Evolutionary conservation across 2,888 invertebrate genomes (phyloP), one percentile per base, ranked within the genome.

Genomic region (Phragmatobia fuliginosa): DNA sequence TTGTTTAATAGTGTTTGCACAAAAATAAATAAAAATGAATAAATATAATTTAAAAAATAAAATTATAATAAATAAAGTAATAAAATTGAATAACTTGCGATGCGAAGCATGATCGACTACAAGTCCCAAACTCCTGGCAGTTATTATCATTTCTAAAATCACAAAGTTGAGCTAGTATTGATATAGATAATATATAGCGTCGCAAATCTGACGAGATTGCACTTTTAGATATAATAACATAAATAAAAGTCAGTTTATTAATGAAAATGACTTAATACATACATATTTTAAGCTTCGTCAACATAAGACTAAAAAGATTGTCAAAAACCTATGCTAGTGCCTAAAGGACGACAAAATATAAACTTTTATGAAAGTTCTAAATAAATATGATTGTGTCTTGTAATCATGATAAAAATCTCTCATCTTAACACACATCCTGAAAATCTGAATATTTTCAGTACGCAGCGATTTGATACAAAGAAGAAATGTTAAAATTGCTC

Each of bases 401-500:
- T 68, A 41, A 45, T 62, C 49, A 36, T 25, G 16, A 69, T 38
- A 65, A 41, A 59, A 33, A 36, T 36, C 28, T 60, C 18, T 45
- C 33, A 33, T 64, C 33, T 65, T 65, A 28, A 33, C 56, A 33
- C 45, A 33, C 7, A 58, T 32, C 16, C 36, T 32, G 68, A 68
- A 75, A 74, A 71, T 68, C 75, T 80, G 72, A 74, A 81, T 77
- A 70, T 74, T 79, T 72, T 75, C 71, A 68, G 60, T 73, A 73
- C 67, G 65, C 65, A 74, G 77, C 70, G 70, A 83, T 74, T 80
- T 72, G 66, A 69, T 74, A 72, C 67, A 73, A 73, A 74, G 71
- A 82, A 73, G 82, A 80, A 78, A 82, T 66, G 67, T 65, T 62
- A 71, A 76, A 75, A 72, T 75, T 74, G 73, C 73, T 74, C 74